Evolutionary conservation across 2,113 vertebrate species (phyloP), one percentile per base, ranked within the genome.

Genomic region (Cacatua alba): DNA sequence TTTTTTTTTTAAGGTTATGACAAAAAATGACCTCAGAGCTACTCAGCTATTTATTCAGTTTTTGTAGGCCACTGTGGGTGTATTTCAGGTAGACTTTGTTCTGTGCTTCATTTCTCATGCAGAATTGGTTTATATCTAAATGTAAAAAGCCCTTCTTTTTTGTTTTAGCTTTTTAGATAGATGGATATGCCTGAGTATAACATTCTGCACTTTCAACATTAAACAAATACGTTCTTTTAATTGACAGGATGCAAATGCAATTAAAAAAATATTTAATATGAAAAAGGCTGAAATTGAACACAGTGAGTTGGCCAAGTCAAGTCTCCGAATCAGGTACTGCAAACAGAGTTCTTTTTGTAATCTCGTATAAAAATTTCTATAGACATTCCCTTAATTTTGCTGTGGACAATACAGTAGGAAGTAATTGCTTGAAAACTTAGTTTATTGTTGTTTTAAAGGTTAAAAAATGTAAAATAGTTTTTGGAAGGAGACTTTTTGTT

Each of bases 221-320:
- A 96, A 95, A 77, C 70, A 95, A 96, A 64, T n/a, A 53, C 72
- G n/a, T 94, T 94, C 92, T 91, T 97, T 90, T 79, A 83, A 37
- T 92, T 97, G 89, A 96, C 98, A 99, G 99, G 99, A 99, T 97
- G 99, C 99, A 96, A 99, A 99, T 98, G 99, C 99, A 13, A 99
- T 99, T 95, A 99, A 99, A 98, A 99, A 99, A 98, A 97, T 99
- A 88, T 99, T 99, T 98, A 98, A 98, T 80, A 99, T 99, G 97
- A 99, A 99, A 97, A 99, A 99, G 95, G 98, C 99, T 88, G 99
- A 99, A 97, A 98, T 99, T 95, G 99, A 99, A 91, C 99, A 99
- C 81, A 98, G 98, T 59, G 99, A 99, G 94, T 98, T 99, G 71
- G 96, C 99, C 94, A 99, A 99, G 95, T 99, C 99, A 96, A 99